Base-by-base conservation (phyloP, 2,888 invertebrate species). In the Ophion slaviceki region DNA sequence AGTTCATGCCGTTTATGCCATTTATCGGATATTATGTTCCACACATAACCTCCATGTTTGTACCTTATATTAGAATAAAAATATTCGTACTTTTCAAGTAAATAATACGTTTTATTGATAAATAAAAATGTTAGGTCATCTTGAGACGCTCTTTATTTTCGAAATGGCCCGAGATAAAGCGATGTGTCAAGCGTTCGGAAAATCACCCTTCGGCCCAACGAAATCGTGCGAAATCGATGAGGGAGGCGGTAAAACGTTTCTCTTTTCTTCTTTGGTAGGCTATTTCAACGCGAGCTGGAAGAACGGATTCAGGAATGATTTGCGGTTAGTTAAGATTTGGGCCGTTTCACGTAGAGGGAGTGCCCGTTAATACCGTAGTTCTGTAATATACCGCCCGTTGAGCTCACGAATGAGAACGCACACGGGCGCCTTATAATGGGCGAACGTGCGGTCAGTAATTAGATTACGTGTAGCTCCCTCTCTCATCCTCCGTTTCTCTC, bases 371-470 rank as follows among this genome's bases (percentile, higher is more conserved):
- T 79, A 59, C 66, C 67, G 70, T 72, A 72, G 67, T 75, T 75
- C 61, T 24, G 76, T 61, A 70, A 76, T 76, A 70, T 45, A 70
- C 68, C 76, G 68, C 68, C 76, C 11, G 81, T 62, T 62, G 75
- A 47, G 61, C 68, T 78, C 68, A 61, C 78, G 59, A 57, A 59
- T 61, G 40, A 57, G 66, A n/a, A 59, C 77, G 10, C 61, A 78
- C 61, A 78, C 78, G 17, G 20, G 45, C 59, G 59, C 68, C 20
- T 70, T 77, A 68, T 83, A 83, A 86, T 83, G 80, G 80, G 72
- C 67, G 77, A 74, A 86, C 83, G 86, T 76, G 83, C 76, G 72
- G 80, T 74, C 77, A 57, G 86, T 86, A 86, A 86, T 86, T 86
- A 86, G 86, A 83, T 86, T 86, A 86, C 80, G 83, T 80, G 75